Base-by-base conservation (phyloP, 2,113 vertebrate genomes). In the Tetraodon nigroviridis region DNA sequence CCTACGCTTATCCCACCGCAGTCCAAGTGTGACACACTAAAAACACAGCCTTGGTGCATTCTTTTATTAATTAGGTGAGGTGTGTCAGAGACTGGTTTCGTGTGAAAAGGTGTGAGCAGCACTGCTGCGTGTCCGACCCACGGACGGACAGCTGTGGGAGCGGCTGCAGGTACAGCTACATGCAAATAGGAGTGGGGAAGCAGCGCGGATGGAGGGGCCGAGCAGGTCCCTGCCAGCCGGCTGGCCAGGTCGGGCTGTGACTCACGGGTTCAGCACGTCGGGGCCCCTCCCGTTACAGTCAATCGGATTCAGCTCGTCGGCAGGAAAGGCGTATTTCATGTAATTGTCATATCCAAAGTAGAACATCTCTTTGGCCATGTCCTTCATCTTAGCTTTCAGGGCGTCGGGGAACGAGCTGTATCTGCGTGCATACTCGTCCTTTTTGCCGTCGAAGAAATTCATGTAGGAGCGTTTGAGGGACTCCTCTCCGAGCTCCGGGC, bases 291-390 rank as follows among this genome's bases (percentile, higher is more conserved):
- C 95, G 54, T 90, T 76, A 89, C 96, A 98, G 80, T 93, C 88
- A 64, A 98, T 95, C 18, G 95, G 95, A 77, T 98, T 96, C 19
- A 98, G 94, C 88, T 98, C 96, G 86, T 98, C 95, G 63, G 94
- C 87, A 0, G 96, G 95, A 61, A 98, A 98, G 37, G 95, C 95
- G 84, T 95, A 92, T 73, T 85, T 93, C 96, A 98, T 98, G 88
- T 98, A 98, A 89, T 94, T 96, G 82, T 97, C 95, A 80, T 98
- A 98, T 77, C 94, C 94, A 68, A 97, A 97, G 53, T 88, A 93
- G 80, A 98, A 98, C 96, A 98, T 98, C 8, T 92, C 90, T 57
- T 91, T 93, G 53, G 96, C 96, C 88, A 93, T 92, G 60, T 86
- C 91, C 75, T 91, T 94, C 90, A 98, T 92, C 69, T 91, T 88